These are phyloP conservation scores for Andrena marginata DNA, from an alignment of 2,888 invertebrate species.

Conservation along the genomic window DNA sequence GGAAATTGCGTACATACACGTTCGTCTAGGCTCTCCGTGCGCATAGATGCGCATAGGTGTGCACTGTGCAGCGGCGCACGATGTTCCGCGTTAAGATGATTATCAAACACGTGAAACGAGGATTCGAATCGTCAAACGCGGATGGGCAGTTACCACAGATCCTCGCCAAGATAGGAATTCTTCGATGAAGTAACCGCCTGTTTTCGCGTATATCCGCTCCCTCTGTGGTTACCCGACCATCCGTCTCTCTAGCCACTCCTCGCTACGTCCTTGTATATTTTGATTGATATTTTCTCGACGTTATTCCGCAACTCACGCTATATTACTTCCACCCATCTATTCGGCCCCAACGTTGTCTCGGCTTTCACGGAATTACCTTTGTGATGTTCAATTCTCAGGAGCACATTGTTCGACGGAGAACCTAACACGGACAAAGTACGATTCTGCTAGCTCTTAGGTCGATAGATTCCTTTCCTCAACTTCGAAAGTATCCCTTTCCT, in stretches of 20 bases:
- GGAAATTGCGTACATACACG: slow-evolving; percentile 20
- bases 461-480: too few species aligned
- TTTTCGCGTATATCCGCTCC: slow-evolving; percentile 42
- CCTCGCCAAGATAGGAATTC: slow-evolving; percentile 54
- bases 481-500: background rate
- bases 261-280: background rate
- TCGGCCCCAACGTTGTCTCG: background rate
- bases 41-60: background rate
- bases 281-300: slow-evolving; percentile 40
- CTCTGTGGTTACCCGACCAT: slow-evolving; percentile 1
- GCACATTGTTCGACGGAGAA: background rate
- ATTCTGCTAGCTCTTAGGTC: too few species aligned
- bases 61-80: background rate
- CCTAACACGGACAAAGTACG: background rate
- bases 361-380: background rate
- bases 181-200: slow-evolving; percentile 56
- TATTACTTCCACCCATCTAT: background rate
- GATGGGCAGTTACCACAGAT: slow-evolving; percentile 55
- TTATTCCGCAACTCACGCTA: background rate
- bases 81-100: slow-evolving; percentile 55
- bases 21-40: background rate
- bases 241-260: slow-evolving; percentile 4
- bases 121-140: slow-evolving; percentile 63
- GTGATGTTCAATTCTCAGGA: background rate
- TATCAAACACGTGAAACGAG: slow-evolving; percentile 64